Evolutionary conservation across 2,113 vertebrate genomes (phyloP).

Genomic region (Triplophysa rosa): DNA sequence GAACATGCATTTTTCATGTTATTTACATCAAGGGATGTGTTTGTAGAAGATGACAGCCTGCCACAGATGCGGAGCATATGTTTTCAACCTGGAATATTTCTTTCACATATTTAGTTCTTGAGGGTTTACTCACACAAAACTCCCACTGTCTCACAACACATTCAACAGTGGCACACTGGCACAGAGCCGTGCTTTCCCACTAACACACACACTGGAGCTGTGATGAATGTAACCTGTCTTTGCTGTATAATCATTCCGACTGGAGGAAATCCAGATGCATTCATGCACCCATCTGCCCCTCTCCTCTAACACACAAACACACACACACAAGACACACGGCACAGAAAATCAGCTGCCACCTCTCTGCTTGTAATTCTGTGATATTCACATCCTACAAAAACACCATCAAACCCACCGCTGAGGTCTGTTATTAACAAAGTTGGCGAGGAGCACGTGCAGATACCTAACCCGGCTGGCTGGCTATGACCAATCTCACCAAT

Average conservation of each 20-base stretch:
- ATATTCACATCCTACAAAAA: not conserved
- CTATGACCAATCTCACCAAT: no score
- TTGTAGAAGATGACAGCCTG: not conserved
- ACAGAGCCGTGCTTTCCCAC: conserved; percentile 29
- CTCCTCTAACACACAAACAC: conserved; percentile 12
- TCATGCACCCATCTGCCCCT: conserved; percentile 32
- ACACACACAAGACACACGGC: conserved; percentile 20
- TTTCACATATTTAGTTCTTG: not conserved
- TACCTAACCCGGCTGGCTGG: no score
- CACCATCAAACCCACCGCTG: no score
- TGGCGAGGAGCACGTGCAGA: no score
- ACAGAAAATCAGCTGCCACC: not conserved
- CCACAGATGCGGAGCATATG: not conserved
- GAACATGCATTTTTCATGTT: not conserved
- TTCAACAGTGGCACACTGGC: conserved; percentile 21
- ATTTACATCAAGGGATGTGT: not conserved
- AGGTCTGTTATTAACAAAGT: no score
- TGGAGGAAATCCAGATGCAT: conserved; percentile 35
- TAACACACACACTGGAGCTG: conserved; percentile 12
- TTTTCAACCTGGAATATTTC: not conserved
- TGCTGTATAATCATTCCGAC: conserved; percentile 41
- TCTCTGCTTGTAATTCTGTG: not conserved
- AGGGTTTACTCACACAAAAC: conserved; percentile 30
- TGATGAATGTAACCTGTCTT: conserved; percentile 46
- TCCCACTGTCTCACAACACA: conserved; percentile 26